phyloP scores from a whole-genome alignment of 2,113 vertebrate species.

The Pseudorasbora parva region DNA sequence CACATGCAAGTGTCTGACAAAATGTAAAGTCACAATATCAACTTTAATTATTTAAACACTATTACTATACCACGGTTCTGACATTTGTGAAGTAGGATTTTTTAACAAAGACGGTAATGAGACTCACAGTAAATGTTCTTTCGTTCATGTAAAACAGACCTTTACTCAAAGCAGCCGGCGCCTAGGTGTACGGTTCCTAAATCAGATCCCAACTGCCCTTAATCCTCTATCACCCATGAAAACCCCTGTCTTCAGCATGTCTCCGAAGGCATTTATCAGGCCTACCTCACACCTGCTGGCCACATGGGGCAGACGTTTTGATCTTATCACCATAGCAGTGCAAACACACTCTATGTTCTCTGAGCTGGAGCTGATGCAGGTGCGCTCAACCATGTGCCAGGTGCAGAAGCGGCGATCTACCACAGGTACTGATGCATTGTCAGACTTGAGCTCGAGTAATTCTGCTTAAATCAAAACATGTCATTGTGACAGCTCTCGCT shows the following conservation, averaged over 20 bases:
- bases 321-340: background rate
- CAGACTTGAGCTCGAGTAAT: conserved; percentile 62
- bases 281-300: conserved; percentile 23
- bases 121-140: background rate
- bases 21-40: too few species aligned
- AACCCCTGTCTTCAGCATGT: background rate
- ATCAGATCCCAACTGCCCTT: background rate
- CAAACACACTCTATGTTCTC: conserved; percentile 27
- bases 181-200: background rate
- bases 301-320: background rate
- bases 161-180: background rate
- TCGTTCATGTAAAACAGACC: background rate
- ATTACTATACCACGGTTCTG: too few species aligned
- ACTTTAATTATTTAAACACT: too few species aligned
- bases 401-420: conserved; percentile 62
- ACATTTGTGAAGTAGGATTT: background rate
- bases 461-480: conserved; percentile 65
- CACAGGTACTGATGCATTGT: conserved; percentile 61
- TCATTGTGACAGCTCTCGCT: conserved; percentile 28
- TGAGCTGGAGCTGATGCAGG: conserved; percentile 35
- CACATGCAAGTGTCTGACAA: too few species aligned
- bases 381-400: conserved; percentile 63
- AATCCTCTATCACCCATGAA: conserved; percentile 19
- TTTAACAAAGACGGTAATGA: background rate
- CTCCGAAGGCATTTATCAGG: background rate